Percentiles rank a stretch among this genome's conserved stretches.
Conservation (phyloP, 2,113 vertebrate genomes). For the Platysternon megacephalum region DNA sequence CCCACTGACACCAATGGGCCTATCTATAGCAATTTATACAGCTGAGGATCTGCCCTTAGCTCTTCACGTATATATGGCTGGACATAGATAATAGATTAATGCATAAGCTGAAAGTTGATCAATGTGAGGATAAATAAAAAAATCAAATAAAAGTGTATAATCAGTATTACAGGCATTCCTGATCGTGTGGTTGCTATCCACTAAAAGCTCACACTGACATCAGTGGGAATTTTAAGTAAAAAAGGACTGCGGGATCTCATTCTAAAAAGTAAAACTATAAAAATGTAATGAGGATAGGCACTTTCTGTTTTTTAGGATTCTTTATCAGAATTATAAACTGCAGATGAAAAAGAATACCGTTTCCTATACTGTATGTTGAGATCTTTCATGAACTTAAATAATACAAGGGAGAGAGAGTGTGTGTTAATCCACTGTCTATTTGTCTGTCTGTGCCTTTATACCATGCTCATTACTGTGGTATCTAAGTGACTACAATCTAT, state of each 20-base stretch:
- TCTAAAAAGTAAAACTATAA: neutral
- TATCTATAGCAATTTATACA: neutral
- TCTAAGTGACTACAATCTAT: neutral
- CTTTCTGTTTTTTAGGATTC: neutral
- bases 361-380: neutral
- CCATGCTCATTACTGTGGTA: neutral
- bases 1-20: neutral
- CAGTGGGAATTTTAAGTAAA: neutral
- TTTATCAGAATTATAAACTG: neutral
- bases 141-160: neutral
- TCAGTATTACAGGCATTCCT: neutral
- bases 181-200: neutral
- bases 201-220: neutral
- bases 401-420: neutral
- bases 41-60: neutral
- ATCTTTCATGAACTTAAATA: neutral
- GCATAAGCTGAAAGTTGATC: neutral
- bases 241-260: neutral
- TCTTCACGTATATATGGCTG: neutral
- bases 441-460: neutral
- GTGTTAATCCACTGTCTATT: neutral
- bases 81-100: neutral
- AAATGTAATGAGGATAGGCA: neutral
- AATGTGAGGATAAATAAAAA: neutral
- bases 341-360: neutral